Base-by-base conservation (phyloP, 2,797 vertebrate species). In the Danionella dracula region DNA sequence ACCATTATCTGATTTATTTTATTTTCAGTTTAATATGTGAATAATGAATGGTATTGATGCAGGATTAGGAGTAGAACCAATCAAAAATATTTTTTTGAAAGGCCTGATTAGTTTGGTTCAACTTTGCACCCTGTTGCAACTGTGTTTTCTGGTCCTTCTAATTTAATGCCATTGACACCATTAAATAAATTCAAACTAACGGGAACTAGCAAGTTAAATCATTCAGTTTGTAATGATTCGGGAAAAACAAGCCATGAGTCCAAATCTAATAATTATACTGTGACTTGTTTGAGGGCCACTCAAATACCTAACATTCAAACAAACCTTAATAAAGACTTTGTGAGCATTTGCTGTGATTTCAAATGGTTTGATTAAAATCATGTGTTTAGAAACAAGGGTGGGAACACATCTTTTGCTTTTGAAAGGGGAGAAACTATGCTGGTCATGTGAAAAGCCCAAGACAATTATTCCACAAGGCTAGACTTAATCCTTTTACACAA, bases 401-500 rank as follows among this genome's bases (percentile, higher is more conserved):
- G 23, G 45, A 56, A 48, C 75, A 80, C 80, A 78, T 84, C 78
- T 70, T 77, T 50, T n/a, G 56, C 32, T 69, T 70, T 70, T 64
- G 54, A 54, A 54, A 48, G 31, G 50, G 38, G 35, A 50, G 37
- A 71, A 81, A 78, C 41, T 70, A 62, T 54, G 27, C 71, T 56
- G 48, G 84, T 89, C 88, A 90, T 89, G 86, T 88, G 89, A 87
- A 79, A 70, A 45, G 48, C 54, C 74, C 79, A 38, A 77, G 83
- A 77, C 70, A 79, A 81, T 86, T 86, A 85, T 85, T 87, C 83
- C 82, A 84, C 82, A 70, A 81, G 75, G 78, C 23, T 81, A 82
- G 81, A 72, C 67, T 72, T 90, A 90, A 91, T 89, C 88, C 85
- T 83, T 85, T 88, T 83, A 84, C 77, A 75, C 74, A 35, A 73